These are phyloP conservation scores for Thamnaconus septentrionalis DNA, from an alignment of 2,113 vertebrate genomes.

Conservation along the genomic window DNA sequence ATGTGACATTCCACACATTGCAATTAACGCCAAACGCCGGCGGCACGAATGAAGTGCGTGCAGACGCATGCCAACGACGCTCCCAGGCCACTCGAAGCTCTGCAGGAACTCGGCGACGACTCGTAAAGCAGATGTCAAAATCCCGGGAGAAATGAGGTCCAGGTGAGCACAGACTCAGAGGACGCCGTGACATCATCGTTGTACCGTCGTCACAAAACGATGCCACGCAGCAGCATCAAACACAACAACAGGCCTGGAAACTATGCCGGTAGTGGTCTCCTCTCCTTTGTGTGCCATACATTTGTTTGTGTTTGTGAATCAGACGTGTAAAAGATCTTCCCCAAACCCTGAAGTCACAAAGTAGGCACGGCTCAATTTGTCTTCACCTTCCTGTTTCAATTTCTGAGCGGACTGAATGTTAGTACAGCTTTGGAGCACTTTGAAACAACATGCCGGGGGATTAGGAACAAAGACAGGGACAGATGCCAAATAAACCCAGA, in stretches of 20 bases:
- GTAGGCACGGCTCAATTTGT: no score
- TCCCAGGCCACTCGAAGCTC: constrained; percentile 5
- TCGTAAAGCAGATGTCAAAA: no score
- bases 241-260: not conserved
- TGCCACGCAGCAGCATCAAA: not conserved
- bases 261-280: no score
- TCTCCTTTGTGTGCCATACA: no score
- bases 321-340: no score
- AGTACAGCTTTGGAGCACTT: constrained; percentile 9
- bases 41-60: constrained; percentile 61
- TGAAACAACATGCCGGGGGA: constrained; percentile 5
- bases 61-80: constrained; percentile 44
- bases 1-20: constrained; percentile 58
- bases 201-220: no score
- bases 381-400: not conserved
- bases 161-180: constrained; percentile 1
- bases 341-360: no score
- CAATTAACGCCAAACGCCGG: constrained; percentile 59
- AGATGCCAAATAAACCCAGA: constrained; percentile 4
- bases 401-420: not conserved
- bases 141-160: no score
- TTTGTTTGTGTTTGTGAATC: no score
- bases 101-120: no score
- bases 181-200: no score
- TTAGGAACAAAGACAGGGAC: not conserved